These are phyloP conservation scores for Vanessa cardui DNA, from an alignment of 2,888 invertebrate species.

Conservation along the genomic window DNA sequence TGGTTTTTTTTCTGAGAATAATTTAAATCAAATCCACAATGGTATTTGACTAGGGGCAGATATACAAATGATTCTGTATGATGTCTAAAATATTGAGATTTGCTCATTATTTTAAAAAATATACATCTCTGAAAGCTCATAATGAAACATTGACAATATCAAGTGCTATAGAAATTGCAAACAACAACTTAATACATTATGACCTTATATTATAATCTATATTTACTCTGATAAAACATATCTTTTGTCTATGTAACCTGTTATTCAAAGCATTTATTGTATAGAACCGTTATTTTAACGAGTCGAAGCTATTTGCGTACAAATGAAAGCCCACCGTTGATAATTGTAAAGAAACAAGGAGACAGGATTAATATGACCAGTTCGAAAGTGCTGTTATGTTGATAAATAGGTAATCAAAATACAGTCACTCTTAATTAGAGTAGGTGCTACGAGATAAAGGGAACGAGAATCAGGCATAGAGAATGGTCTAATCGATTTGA, in stretches of 20 bases:
- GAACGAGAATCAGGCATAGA: slow-evolving; percentile 12
- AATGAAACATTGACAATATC: too few relatives aligned
- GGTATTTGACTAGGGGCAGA: too few relatives aligned
- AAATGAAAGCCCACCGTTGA: slow-evolving; percentile 62
- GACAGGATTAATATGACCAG: slow-evolving; percentile 67
- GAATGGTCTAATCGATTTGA: slow-evolving; percentile 10
- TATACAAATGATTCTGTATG: too few relatives aligned
- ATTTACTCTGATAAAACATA: too few relatives aligned
- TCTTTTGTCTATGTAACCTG: slow-evolving; percentile 1
- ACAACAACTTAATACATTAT: too few relatives aligned
- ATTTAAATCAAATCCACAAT: too few relatives aligned
- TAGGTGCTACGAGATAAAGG: slow-evolving; percentile 20
- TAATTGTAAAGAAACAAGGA: slow-evolving; percentile 64
- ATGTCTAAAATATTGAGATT: too few relatives aligned
- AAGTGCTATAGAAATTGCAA: too few relatives aligned
- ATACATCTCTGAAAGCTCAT: too few relatives aligned
- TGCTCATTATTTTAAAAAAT: too few relatives aligned
- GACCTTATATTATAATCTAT: too few relatives aligned
- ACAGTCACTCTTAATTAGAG: slow-evolving; percentile 77
- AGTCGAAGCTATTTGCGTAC: slow-evolving; percentile 48
- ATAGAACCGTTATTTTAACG: slow-evolving; percentile 51
- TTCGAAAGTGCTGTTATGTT: slow-evolving; percentile 60
- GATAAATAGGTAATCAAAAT: slow-evolving; percentile 78
- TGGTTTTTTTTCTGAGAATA: too few relatives aligned
- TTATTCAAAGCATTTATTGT: slow-evolving; percentile 15